Conservation (phyloP, 2,888 invertebrate genomes). For the Xanthia togata region DNA sequence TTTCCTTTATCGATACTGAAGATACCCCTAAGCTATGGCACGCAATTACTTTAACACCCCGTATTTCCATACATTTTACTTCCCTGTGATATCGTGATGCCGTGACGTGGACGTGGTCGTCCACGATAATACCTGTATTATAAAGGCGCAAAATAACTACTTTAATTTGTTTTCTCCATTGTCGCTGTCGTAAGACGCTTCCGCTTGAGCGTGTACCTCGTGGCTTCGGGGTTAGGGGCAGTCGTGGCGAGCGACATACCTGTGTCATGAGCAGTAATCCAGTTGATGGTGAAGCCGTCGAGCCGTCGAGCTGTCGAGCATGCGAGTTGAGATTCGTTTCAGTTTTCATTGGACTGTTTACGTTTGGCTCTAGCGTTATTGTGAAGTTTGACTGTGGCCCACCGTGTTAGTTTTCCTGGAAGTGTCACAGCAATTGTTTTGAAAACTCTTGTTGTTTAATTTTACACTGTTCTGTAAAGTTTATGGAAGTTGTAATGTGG, state of each 20-base stretch:
- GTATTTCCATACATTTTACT: neutral
- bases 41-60: too few relatives aligned
- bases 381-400: constrained; percentile 44
- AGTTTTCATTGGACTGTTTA: constrained; percentile 57
- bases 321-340: constrained; percentile 40
- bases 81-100: neutral
- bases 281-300: constrained; percentile 26
- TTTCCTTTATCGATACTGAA: too few relatives aligned
- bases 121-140: neutral
- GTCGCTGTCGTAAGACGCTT: neutral
- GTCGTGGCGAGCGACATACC: constrained; percentile 5
- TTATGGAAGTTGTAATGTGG: neutral
- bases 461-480: neutral
- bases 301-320: constrained; percentile 18
- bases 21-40: too few relatives aligned
- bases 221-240: neutral
- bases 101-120: neutral
- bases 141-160: neutral
- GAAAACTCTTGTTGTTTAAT: neutral
- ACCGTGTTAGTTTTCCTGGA: constrained; percentile 9
- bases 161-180: neutral
- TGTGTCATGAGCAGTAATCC: constrained; percentile 37
- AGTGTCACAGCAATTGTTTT: neutral
- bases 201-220: neutral
- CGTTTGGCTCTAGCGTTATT: constrained; percentile 41